Evolutionary conservation across 2,797 vertebrate genomes (phyloP).

Genomic region (Carapus acus): DNA sequence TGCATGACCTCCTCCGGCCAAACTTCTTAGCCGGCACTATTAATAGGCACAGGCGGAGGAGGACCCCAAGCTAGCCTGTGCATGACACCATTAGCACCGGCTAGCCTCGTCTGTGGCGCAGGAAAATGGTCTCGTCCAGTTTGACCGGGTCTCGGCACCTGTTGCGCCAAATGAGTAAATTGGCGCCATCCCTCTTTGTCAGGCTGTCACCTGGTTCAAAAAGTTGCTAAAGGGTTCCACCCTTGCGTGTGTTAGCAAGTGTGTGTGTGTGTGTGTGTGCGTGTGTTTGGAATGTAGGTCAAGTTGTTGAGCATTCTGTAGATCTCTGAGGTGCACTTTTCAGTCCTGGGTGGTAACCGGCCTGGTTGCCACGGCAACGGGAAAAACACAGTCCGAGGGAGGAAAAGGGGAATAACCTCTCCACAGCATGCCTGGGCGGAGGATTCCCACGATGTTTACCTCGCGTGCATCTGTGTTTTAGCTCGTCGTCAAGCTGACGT

Average conservation of each 20-base stretch:
- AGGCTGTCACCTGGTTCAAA: background rate
- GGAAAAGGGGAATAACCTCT: too few relatives aligned
- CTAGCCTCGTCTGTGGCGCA: conserved; percentile 20
- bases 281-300: conserved; percentile 3
- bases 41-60: conserved; percentile 60
- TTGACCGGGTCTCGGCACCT: background rate
- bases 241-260: too few relatives aligned
- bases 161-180: background rate
- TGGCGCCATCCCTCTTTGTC: background rate
- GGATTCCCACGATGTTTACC: too few relatives aligned
- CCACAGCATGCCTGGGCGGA: too few relatives aligned
- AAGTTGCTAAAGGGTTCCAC: background rate
- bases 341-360: too few relatives aligned
- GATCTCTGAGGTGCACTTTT: too few relatives aligned
- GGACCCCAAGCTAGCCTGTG: conserved; percentile 3
- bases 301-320: background rate
- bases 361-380: too few relatives aligned
- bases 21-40: conserved; percentile 69
- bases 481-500: too few relatives aligned
- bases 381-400: too few relatives aligned
- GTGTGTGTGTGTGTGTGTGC: too few relatives aligned
- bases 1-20: conserved; percentile 62
- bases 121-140: conserved; percentile 2
- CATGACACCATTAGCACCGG: conserved; percentile 14
- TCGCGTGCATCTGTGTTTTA: too few relatives aligned